phyloP scores from a whole-genome alignment of 2,888 invertebrate genomes.

The Oxystoma pomonae region DNA sequence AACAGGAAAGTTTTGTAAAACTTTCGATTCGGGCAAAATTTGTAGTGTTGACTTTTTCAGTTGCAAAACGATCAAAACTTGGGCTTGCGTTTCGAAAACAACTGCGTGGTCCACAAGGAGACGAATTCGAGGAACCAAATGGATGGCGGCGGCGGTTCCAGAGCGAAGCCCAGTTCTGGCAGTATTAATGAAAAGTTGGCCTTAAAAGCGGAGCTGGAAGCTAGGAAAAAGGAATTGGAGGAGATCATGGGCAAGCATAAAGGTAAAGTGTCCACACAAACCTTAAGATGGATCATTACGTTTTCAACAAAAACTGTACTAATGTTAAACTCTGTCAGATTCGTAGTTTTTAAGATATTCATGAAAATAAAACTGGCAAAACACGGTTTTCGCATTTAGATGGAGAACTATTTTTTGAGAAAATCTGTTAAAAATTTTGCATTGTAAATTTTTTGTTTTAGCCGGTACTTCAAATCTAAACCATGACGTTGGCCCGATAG shows the following conservation, averaged over 20 bases:
- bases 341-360: too few relatives aligned
- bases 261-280: too few relatives aligned
- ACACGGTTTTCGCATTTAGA: too few relatives aligned
- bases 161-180: slow-evolving; percentile 25
- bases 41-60: too few relatives aligned
- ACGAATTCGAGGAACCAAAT: slow-evolving; percentile 25
- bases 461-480: slow-evolving; percentile 46
- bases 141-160: slow-evolving; percentile 15
- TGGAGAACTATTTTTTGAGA: too few relatives aligned
- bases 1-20: too few relatives aligned
- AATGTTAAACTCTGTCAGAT: too few relatives aligned
- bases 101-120: slow-evolving; percentile 27
- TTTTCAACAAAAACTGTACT: too few relatives aligned
- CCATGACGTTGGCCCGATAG: slow-evolving; percentile 43
- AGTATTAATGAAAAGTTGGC: slow-evolving; percentile 55
- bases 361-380: too few relatives aligned
- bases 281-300: too few relatives aligned
- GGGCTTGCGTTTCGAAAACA: slow-evolving; percentile 19
- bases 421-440: too few relatives aligned
- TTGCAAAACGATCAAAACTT: neutral
- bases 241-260: slow-evolving; percentile 62
- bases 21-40: too few relatives aligned
- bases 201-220: slow-evolving; percentile 56
- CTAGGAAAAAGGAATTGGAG: slow-evolving; percentile 62
- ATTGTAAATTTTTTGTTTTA: slow-evolving; percentile 19